phyloP scores from a whole-genome alignment of 2,888 invertebrate species.

The Limnephilus lunatus region DNA sequence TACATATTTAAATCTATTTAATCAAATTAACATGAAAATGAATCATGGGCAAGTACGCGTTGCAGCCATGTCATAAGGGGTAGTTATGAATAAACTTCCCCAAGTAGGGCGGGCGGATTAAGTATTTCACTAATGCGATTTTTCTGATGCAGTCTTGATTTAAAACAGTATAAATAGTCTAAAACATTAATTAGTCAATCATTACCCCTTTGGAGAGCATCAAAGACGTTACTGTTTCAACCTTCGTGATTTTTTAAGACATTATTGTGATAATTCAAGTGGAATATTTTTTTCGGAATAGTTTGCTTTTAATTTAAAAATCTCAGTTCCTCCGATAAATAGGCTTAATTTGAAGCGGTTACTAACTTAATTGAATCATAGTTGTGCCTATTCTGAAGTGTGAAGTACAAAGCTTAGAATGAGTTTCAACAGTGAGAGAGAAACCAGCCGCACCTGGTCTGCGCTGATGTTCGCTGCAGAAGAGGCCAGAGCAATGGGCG shows the following conservation, averaged over 20 bases:
- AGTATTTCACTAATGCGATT: not conserved
- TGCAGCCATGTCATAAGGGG: no score
- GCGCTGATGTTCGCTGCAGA: not conserved
- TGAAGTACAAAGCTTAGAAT: not conserved
- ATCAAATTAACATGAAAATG: no score
- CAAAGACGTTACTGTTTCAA: not conserved
- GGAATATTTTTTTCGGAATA: not conserved
- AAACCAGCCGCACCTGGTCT: not conserved
- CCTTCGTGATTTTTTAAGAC: not conserved
- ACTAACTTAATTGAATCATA: no score
- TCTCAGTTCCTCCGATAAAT: not conserved
- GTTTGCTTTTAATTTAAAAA: not conserved
- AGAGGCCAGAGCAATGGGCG: not conserved
- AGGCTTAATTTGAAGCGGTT: not conserved
- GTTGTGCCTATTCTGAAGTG: not conserved
- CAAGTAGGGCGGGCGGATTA: not conserved
- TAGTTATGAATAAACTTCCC: not conserved
- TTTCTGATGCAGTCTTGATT: not conserved
- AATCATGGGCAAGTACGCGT: no score
- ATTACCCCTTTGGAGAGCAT: not conserved
- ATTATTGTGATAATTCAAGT: not conserved
- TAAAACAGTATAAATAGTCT: not conserved
- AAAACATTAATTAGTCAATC: not conserved
- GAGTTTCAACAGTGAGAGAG: not conserved
- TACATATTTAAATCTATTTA: no score